A percentile compares a stretch with the other conserved stretches of the same genome.
Evolutionary conservation across 2,113 vertebrate genomes (phyloP).

Genomic region (rabbit (Oryctolagus cuniculus)): DNA sequence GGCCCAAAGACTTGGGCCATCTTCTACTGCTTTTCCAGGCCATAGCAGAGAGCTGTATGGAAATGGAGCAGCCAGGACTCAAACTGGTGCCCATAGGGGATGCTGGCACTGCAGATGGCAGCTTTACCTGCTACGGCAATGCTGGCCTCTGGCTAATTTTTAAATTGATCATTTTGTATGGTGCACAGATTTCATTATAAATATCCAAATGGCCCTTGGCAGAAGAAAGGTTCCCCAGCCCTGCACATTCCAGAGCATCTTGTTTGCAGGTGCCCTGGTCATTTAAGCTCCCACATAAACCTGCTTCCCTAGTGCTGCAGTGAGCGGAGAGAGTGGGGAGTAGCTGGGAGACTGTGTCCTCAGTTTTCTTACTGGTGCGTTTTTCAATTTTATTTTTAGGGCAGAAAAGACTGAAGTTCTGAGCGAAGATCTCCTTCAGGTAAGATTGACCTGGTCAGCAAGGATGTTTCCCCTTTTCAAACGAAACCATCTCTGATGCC

Average conservation of each 20-base stretch:
- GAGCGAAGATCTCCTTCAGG: slow-evolving; percentile 97
- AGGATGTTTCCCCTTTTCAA: not conserved
- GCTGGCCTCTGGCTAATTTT: no score
- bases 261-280: not conserved
- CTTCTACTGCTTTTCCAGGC: no score
- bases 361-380: not conserved
- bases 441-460: slow-evolving; percentile 74
- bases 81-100: no score
- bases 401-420: slow-evolving; percentile 98
- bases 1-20: no score
- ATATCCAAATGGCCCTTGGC: no score
- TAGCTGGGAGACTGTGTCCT: not conserved
- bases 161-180: no score
- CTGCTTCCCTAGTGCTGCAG: not conserved
- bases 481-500: not conserved
- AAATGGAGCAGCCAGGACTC: no score
- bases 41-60: no score
- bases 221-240: no score
- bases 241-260: not conserved
- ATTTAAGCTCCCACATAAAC: not conserved
- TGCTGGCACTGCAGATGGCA: no score
- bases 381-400: slow-evolving; percentile 86
- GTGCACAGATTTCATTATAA: no score
- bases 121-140: no score
- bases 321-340: not conserved